These are phyloP conservation scores for Drosophila mayaguana DNA, from an alignment of 2,888 invertebrate species.

Conservation along the genomic window DNA sequence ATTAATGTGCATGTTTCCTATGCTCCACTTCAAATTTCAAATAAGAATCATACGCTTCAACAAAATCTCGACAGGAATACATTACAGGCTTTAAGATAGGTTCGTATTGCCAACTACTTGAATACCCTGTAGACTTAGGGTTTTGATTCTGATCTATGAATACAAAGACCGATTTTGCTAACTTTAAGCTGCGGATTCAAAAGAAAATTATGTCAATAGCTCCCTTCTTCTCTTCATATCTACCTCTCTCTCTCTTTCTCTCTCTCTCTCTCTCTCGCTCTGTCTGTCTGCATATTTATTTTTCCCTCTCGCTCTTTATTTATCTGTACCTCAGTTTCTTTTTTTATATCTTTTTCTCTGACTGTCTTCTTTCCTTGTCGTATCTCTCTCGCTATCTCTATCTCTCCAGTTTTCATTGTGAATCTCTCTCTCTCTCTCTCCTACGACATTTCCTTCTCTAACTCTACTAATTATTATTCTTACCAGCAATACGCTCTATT, in stretches of 20 bases:
- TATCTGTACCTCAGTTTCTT: background rate
- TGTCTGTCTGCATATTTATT: background rate
- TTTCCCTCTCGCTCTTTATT: background rate
- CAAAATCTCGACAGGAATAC: constrained; percentile 11
- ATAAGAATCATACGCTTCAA: constrained; percentile 27
- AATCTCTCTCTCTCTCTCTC: background rate
- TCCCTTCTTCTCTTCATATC: no score
- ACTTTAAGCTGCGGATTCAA: background rate
- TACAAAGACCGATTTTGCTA: background rate
- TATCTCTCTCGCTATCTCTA: background rate
- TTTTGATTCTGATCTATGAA: background rate
- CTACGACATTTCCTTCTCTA: no score
- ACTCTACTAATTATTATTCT: background rate
- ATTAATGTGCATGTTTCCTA: constrained; percentile 47
- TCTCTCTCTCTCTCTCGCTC: background rate
- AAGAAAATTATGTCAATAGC: background rate
- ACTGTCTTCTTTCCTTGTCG: background rate
- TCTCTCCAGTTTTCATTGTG: background rate
- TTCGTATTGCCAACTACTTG: background rate
- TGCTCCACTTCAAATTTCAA: constrained; percentile 10
- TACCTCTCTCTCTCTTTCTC: background rate
- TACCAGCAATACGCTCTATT: background rate
- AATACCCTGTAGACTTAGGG: background rate
- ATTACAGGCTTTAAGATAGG: background rate
- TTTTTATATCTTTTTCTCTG: background rate